phyloP scores from a whole-genome alignment of 1,140 invertebrate species.

The Drosophila leontia region DNA sequence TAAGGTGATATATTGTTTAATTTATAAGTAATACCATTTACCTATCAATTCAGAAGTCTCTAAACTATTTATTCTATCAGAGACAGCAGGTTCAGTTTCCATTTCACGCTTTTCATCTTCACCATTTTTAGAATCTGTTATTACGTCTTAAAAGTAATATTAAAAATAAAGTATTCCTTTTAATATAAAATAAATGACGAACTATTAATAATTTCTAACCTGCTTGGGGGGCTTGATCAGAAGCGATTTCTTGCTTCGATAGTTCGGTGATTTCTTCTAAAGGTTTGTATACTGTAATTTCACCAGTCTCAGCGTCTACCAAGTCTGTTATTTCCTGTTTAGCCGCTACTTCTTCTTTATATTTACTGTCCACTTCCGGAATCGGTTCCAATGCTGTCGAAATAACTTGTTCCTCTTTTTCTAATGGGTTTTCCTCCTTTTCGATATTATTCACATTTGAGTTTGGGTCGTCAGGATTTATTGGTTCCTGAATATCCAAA shows the following conservation, averaged over 20 bases:
- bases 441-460: too few species aligned
- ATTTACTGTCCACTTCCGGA: neutral
- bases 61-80: neutral
- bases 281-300: neutral
- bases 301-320: slow-evolving; percentile 1
- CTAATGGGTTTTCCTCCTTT: neutral
- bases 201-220: neutral
- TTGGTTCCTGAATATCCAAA: neutral
- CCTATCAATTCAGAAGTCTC: neutral
- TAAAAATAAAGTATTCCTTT: neutral
- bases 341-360: too few species aligned
- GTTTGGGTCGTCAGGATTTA: neutral
- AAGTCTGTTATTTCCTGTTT: neutral
- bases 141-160: neutral
- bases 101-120: neutral
- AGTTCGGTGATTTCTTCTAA: neutral
- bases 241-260: neutral
- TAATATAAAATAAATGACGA: neutral
- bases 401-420: neutral
- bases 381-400: neutral
- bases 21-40: neutral
- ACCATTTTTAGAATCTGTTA: neutral
- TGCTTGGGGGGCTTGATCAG: neutral
- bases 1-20: neutral
- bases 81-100: too few species aligned